Evolutionary conservation across 2,113 vertebrate species (phyloP).

Genomic region (Esox niger): DNA sequence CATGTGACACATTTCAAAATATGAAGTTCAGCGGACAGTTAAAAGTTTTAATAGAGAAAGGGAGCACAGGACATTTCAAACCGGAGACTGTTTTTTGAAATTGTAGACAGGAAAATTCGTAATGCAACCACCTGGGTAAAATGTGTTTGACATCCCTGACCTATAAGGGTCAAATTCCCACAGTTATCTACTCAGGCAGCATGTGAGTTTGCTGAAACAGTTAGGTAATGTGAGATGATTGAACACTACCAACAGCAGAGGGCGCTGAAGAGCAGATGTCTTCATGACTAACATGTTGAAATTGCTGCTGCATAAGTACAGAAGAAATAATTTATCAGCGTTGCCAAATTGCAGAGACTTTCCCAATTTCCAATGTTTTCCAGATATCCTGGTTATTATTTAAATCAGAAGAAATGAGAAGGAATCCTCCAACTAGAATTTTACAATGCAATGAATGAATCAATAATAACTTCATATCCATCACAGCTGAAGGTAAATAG

Average conservation of each 20-base stretch:
- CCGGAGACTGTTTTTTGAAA: too few species aligned
- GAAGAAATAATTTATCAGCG: neutral
- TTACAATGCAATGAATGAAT: neutral
- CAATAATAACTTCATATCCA: neutral
- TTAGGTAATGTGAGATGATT: slow-evolving; percentile 17
- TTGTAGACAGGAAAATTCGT: neutral
- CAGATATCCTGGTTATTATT: too few species aligned
- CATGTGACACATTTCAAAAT: neutral
- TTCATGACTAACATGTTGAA: neutral
- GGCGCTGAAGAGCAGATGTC: slow-evolving; percentile 26
- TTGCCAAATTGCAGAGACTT: too few species aligned
- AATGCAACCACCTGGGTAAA: slow-evolving; percentile 1
- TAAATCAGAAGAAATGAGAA: too few species aligned
- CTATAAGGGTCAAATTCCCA: slow-evolving; percentile 29
- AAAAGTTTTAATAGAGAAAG: too few species aligned
- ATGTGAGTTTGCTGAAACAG: slow-evolving; percentile 31
- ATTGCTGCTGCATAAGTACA: neutral
- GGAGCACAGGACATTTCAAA: too few species aligned
- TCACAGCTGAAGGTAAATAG: too few species aligned
- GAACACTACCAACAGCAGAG: slow-evolving; percentile 36
- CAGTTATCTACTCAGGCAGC: slow-evolving; percentile 12
- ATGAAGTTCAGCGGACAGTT: neutral
- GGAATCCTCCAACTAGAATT: neutral
- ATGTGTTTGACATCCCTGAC: slow-evolving; percentile 14
- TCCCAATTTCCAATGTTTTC: too few species aligned